These are phyloP conservation scores for Brachionus manjavacas DNA, from an alignment of 1,140 invertebrate species.

Conservation along the genomic window DNA sequence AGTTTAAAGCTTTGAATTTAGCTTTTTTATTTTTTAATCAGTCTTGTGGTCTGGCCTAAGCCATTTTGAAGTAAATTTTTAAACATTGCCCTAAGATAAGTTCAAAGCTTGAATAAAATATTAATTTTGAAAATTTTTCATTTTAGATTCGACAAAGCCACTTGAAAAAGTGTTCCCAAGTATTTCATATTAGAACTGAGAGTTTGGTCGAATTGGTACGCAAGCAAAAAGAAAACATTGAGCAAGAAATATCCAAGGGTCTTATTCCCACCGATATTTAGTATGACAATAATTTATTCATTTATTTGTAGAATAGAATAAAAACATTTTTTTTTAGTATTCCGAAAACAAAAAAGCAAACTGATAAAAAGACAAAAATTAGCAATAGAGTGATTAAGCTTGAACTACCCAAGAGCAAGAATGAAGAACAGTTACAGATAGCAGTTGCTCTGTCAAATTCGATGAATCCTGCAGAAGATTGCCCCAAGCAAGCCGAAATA, in stretches of 20 bases:
- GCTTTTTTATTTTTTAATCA: neutral
- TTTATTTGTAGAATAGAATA: neutral
- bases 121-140: neutral
- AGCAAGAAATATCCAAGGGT: slow-evolving; percentile 10
- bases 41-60: neutral
- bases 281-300: neutral
- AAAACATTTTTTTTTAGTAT: neutral
- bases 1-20: slow-evolving; percentile 23
- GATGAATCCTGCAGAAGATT: slow-evolving; percentile 3
- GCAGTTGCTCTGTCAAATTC: slow-evolving; percentile 35
- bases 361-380: slow-evolving; percentile 16
- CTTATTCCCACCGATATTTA: slow-evolving; percentile 36
- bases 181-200: slow-evolving; percentile 20
- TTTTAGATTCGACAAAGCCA: slow-evolving; percentile 31
- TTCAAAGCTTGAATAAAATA: slow-evolving; percentile 8
- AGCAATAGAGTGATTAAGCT: slow-evolving; percentile 23
- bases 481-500: slow-evolving; percentile 12
- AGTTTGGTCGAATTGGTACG: slow-evolving; percentile 27
- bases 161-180: slow-evolving; percentile 39
- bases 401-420: neutral
- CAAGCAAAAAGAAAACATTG: slow-evolving; percentile 37
- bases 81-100: neutral
- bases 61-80: too few relatives aligned
- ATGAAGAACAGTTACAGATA: slow-evolving; percentile 17
- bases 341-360: neutral